phyloP scores from a whole-genome alignment of 2,113 vertebrate species.

The Malurus alboscapulatus region DNA sequence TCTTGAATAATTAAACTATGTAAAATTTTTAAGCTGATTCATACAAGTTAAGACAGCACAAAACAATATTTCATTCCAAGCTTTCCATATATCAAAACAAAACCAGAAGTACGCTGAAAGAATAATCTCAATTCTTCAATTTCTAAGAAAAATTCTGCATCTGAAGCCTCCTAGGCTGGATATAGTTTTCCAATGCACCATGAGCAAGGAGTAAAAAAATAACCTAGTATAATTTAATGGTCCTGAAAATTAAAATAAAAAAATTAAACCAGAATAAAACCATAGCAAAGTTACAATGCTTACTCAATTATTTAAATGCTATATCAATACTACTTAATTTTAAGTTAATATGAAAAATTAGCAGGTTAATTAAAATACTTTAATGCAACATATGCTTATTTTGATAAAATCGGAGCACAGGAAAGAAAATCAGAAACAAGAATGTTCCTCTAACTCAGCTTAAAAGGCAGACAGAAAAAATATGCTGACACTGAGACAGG shows the following conservation, averaged over 20 bases:
- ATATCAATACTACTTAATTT: background rate
- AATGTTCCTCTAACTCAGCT: background rate
- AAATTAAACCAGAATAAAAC: background rate
- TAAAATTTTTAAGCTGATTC: background rate
- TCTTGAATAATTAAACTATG: background rate
- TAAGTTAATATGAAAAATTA: background rate
- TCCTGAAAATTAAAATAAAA: background rate
- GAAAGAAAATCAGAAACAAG: background rate
- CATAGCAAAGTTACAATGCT: background rate
- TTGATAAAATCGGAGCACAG: background rate
- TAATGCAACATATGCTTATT: background rate
- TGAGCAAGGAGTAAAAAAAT: background rate
- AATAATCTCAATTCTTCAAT: background rate
- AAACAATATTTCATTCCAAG: background rate
- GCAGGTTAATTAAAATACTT: background rate
- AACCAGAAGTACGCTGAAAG: background rate
- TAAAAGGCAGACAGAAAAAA: background rate
- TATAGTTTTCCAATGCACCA: background rate
- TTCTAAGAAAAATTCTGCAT: background rate
- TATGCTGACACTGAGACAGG: background rate
- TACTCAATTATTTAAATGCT: background rate
- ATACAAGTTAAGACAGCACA: background rate
- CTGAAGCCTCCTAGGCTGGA: background rate
- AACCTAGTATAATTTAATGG: background rate
- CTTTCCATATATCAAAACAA: constrained; percentile 4